Evolutionary conservation across 2,888 invertebrate species (phyloP).

Genomic region (Orchesella flavescens): DNA sequence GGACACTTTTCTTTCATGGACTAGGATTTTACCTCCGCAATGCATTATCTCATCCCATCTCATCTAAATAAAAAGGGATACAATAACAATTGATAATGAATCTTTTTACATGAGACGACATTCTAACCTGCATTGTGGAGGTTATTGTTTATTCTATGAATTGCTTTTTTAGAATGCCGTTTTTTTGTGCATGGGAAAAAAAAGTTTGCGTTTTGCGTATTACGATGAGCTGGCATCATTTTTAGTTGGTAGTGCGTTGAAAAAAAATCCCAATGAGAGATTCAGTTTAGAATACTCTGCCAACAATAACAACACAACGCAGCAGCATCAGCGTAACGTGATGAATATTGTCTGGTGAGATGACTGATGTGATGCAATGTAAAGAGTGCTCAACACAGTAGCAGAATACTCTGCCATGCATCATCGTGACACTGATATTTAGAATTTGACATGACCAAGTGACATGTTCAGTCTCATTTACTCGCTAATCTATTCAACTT

Average conservation of each 20-base stretch:
- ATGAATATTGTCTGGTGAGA: background rate
- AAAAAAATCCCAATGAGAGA: background rate
- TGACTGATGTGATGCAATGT: background rate
- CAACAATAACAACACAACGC: background rate
- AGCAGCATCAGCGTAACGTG: background rate
- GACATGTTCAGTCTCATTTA: slow-evolving; percentile 22
- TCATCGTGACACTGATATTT: slow-evolving; percentile 17
- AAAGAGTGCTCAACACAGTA: slow-evolving; percentile 5
- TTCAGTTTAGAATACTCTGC: background rate
- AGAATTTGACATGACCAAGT: slow-evolving; percentile 13
- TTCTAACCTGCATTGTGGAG: too few relatives aligned
- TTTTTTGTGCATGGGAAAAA: background rate
- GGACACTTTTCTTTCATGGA: too few relatives aligned
- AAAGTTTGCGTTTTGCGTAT: background rate
- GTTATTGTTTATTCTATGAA: background rate
- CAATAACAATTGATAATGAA: too few relatives aligned
- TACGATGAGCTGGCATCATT: background rate
- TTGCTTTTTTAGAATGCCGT: background rate
- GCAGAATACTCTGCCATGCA: background rate
- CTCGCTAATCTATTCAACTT: slow-evolving; percentile 26
- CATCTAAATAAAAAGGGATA: too few relatives aligned
- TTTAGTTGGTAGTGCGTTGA: background rate
- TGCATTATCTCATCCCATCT: too few relatives aligned
- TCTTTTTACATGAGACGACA: too few relatives aligned
- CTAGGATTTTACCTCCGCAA: too few relatives aligned